Base-by-base conservation (phyloP, 1,140 invertebrate genomes). In the Ceratina japonica region DNA sequence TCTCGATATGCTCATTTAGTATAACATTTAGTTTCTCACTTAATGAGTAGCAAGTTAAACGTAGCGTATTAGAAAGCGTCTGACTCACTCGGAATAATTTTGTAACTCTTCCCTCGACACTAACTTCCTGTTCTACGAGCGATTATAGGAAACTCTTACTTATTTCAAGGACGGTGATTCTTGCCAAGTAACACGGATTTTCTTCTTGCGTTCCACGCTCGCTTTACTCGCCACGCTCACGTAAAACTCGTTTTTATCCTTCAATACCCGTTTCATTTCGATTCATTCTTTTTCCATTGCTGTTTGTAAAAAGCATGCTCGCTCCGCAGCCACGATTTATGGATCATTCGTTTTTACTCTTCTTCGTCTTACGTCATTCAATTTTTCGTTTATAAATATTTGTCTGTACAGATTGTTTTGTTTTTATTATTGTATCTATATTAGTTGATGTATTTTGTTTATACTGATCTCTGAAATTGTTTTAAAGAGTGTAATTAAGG, bases 91-190 rank as follows among this genome's bases (percentile, higher is more conserved):
- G 3, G 52, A 49, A 37, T 71, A 79, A 73, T 79, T 22, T 59
- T 15, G 70, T 65, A 65, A 15, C 24, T 31, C 4, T 66, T 65
- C 52, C 22, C 22, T 65, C 22, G 58, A 54, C 52, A 31, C 24
- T 15, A 31, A 70, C 52, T 79, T 79, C 76, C 76, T 73, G 52
- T 22, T 65, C 3, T 52, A 27, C 18, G 51, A 65, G 61, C 20
- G 54, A 63, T 64, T 74, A 74, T 65, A n/a, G 37, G 62, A 74
- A 72, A 74, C 70, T 79, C 61, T 79, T 79, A 80, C 72, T 80
- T 80, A 63, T 68, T 68, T 63, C 78, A 80, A 80, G 78, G 78
- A 75, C 78, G 72, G 49, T 56, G 54, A 75, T 75, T 62, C 72
- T 8, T 64, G 27, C 27, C 44, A 12, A 13, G 54, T 54, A 68